Conservation (phyloP, 2,113 vertebrate species). For the Caloenas nicobarica region DNA sequence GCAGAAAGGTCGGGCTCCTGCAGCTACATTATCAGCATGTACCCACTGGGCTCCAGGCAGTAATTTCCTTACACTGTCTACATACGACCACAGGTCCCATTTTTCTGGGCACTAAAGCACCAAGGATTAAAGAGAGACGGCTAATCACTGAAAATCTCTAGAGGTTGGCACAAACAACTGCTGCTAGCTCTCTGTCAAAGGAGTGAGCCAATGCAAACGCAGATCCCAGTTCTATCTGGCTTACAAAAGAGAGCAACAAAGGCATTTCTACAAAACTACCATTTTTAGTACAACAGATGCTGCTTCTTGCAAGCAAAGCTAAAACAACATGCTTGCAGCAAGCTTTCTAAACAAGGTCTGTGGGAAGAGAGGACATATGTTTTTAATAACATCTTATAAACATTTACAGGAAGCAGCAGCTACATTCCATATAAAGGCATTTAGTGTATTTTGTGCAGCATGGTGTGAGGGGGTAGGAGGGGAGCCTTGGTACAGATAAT, state of each 20-base stretch:
- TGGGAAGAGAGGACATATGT: slow-evolving; percentile 55
- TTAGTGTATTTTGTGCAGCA: slow-evolving; percentile 40
- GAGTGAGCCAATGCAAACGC: not conserved
- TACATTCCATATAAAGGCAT: slow-evolving; percentile 64
- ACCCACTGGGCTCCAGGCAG: not conserved
- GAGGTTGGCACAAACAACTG: not conserved
- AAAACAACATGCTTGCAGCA: slow-evolving; percentile 20
- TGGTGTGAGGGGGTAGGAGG: not conserved
- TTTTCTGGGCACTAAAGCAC: not conserved
- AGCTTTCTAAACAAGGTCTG: slow-evolving; percentile 44
- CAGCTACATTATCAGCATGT: fast-evolving
- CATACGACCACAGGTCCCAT: not conserved
- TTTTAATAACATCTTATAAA: slow-evolving; percentile 68
- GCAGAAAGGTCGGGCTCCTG: not conserved
- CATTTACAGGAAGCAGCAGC: slow-evolving; percentile 60
- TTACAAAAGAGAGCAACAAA: slow-evolving; percentile 27
- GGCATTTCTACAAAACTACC: slow-evolving; percentile 24
- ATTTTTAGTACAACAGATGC: slow-evolving; percentile 33
- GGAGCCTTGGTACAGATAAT: slow-evolving; percentile 4
- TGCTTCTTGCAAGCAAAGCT: slow-evolving; percentile 41
- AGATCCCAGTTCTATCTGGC: not conserved
- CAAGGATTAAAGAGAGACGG: not conserved
- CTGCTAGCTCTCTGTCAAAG: not conserved
- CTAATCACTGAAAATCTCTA: not conserved
- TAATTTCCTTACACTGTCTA: not conserved